A percentile compares a stretch with the other conserved stretches of the same genome.
Evolutionary conservation across 2,797 vertebrate species (phyloP).

Genomic region (Diceros bicornis): DNA sequence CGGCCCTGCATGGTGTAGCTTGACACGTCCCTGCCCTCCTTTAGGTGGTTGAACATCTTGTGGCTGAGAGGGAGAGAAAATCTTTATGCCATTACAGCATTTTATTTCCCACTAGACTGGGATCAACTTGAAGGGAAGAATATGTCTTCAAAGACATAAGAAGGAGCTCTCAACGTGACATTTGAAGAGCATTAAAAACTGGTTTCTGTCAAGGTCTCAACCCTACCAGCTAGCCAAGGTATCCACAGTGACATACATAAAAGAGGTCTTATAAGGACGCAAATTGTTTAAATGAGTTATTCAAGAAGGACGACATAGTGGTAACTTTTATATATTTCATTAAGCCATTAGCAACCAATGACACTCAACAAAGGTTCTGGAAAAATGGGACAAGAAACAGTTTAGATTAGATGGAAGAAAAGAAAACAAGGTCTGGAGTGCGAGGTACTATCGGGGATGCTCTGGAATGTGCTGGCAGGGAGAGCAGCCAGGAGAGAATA

Average conservation of each 20-base stretch:
- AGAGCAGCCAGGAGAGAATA: not conserved
- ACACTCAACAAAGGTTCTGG: not conserved
- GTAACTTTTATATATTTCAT: not conserved
- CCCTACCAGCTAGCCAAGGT: not conserved
- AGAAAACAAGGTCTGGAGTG: not conserved
- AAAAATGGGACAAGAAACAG: not conserved
- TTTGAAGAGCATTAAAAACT: not conserved
- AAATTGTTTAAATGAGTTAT: not conserved
- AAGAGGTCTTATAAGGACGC: not conserved
- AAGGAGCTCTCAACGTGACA: fast-evolving
- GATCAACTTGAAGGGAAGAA: not conserved
- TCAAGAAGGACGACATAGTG: not conserved
- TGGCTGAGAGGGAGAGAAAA: not conserved
- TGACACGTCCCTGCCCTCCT: not conserved
- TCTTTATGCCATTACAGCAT: not conserved
- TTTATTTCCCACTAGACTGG: not conserved
- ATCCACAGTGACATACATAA: not conserved
- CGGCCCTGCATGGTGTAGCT: fast-evolving
- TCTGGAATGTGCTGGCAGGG: not conserved
- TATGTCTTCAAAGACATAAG: fast-evolving
- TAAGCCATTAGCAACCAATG: not conserved
- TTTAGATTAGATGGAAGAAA: not conserved
- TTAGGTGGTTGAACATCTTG: not conserved
- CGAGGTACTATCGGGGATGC: too few species aligned
- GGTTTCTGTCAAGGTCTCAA: not conserved